Evolutionary conservation across 2,113 vertebrate genomes (phyloP).

Genomic region (Lamprotornis superbus): DNA sequence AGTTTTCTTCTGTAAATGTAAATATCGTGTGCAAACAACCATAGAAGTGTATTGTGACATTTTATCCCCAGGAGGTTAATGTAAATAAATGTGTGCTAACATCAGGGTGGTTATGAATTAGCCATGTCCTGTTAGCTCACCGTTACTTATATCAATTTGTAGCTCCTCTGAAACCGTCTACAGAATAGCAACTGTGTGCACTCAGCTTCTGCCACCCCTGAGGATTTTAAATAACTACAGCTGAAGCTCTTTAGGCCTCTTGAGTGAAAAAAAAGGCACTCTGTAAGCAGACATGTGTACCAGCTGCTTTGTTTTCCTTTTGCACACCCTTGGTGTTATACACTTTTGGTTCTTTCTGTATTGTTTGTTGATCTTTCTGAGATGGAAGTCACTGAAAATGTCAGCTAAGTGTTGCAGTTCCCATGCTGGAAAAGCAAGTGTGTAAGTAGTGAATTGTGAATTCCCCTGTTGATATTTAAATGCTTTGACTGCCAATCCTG

Average conservation of each 20-base stretch:
- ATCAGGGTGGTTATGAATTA: not conserved
- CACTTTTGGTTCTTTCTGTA: not conserved
- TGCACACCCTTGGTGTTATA: not conserved
- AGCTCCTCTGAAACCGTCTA: not conserved
- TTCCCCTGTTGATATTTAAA: not conserved
- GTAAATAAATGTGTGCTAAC: not conserved
- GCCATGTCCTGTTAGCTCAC: rapidly evolving
- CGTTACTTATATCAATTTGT: not conserved
- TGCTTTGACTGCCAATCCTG: not conserved
- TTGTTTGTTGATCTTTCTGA: not conserved
- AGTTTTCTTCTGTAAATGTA: not conserved
- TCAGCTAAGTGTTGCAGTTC: not conserved
- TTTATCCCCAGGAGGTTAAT: not conserved
- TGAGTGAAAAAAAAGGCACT: not conserved
- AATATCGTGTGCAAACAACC: not conserved
- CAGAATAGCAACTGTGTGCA: not conserved
- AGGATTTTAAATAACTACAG: not conserved
- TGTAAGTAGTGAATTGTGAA: not conserved
- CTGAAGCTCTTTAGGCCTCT: not conserved
- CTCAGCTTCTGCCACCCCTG: not conserved
- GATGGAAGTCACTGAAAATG: not conserved
- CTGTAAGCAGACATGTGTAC: not conserved
- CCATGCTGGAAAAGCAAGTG: not conserved
- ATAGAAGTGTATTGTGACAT: not conserved
- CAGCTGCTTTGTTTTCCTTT: not conserved